These are phyloP conservation scores for Ichneumoninae sp. DNA, from an alignment of 2,888 invertebrate species.

Conservation along the genomic window DNA sequence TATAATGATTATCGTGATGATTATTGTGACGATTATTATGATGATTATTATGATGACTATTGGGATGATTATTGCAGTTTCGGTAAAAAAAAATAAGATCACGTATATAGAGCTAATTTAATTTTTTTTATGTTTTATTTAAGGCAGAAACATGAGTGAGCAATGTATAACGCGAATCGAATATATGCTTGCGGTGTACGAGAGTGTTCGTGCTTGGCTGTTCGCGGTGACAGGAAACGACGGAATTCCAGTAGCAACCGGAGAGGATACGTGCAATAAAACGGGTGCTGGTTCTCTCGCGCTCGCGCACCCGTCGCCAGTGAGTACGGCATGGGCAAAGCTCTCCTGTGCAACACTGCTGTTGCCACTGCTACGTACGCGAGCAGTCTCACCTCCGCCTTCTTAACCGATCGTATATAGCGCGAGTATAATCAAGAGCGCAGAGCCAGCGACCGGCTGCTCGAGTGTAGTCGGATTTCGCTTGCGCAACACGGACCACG, in stretches of 20 bases:
- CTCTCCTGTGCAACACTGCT: conserved; percentile 27
- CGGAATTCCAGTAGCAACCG: conserved; percentile 67
- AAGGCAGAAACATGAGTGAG: not conserved
- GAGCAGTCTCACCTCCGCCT: conserved; percentile 18
- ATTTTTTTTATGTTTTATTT: not conserved
- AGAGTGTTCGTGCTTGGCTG: conserved; percentile 16
- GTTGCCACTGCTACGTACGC: conserved; percentile 22
- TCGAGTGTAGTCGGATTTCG: conserved; percentile 54
- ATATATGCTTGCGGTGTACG: conserved; percentile 13
- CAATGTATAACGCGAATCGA: conserved; percentile 25
- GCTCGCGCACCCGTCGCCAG: conserved; percentile 35
- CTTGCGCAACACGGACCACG: conserved; percentile 51
- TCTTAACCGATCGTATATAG: conserved; percentile 4
- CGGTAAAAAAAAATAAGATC: not conserved
- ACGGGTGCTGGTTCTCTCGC: conserved; percentile 63
- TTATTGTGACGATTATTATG: too few species aligned
- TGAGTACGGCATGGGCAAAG: conserved; percentile 23
- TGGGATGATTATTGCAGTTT: too few species aligned
- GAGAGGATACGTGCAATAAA: conserved; percentile 69
- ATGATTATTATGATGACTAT: too few species aligned
- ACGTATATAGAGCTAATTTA: not conserved
- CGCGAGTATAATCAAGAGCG: conserved; percentile 35
- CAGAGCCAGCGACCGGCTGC: conserved; percentile 28
- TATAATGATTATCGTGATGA: too few species aligned
- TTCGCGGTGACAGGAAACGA: conserved; percentile 63